Percentiles rank a stretch among this genome's conserved stretches.
Evolutionary conservation across 2,888 invertebrate genomes (phyloP).

Genomic region (Laothoe populi): DNA sequence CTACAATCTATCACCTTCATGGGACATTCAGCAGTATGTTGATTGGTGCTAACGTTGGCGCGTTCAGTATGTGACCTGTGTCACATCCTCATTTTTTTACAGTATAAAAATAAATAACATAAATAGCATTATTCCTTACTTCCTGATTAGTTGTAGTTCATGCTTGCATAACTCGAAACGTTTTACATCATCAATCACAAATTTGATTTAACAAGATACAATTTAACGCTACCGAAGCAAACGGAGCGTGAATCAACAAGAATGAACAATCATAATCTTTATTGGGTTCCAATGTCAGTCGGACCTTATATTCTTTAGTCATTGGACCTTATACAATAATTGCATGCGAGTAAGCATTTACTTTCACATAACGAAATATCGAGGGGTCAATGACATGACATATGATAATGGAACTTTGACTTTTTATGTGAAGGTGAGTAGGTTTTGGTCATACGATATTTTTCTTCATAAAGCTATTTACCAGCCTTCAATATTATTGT

Average conservation of each 20-base stretch:
- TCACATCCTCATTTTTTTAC: too few species aligned
- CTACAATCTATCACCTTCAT: too few species aligned
- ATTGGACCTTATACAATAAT: too few species aligned
- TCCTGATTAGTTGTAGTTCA: too few species aligned
- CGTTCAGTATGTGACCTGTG: too few species aligned
- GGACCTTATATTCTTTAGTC: neutral
- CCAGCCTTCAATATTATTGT: neutral
- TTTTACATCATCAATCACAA: neutral
- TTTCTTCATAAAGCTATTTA: neutral
- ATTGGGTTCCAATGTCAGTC: constrained; percentile 9
- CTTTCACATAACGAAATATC: constrained; percentile 18
- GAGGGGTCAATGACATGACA: constrained; percentile 24
- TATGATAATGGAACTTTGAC: constrained; percentile 13
- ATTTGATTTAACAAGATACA: too few species aligned
- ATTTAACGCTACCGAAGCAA: neutral
- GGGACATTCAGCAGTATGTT: too few species aligned
- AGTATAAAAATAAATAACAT: too few species aligned
- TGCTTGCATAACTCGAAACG: neutral
- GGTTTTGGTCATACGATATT: constrained; percentile 2
- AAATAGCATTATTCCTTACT: too few species aligned
- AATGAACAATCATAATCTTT: neutral
- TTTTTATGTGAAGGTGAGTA: constrained; percentile 10
- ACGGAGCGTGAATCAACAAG: constrained; percentile 4
- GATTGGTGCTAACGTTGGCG: too few species aligned
- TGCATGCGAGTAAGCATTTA: constrained; percentile 6